Evolutionary conservation across 2,797 vertebrate genomes (phyloP).

Genomic region (Clarias laeviceps): DNA sequence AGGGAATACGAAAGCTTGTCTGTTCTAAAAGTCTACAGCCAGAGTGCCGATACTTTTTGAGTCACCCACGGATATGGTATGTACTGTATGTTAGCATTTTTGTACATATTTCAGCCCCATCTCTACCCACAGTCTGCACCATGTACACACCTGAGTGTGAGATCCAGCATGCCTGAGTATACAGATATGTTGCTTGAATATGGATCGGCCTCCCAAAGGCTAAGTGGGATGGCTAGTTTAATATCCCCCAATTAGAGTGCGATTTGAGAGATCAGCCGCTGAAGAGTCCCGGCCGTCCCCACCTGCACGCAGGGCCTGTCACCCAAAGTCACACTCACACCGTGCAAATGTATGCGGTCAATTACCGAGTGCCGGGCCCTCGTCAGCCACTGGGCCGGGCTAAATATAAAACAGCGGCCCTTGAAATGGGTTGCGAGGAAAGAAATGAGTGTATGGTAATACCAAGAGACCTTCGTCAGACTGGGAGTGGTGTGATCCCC

Average conservation of each 20-base stretch:
- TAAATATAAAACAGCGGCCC: slow-evolving; percentile 62
- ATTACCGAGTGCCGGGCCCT: slow-evolving; percentile 53
- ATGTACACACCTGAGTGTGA: slow-evolving; percentile 30
- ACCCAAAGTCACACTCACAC: slow-evolving; percentile 63
- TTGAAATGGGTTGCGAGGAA: slow-evolving; percentile 23
- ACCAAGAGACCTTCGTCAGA: slow-evolving; percentile 49
- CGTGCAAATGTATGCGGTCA: slow-evolving; percentile 59
- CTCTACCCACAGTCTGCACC: not conserved
- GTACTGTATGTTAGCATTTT: not conserved
- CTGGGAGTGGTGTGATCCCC: slow-evolving; percentile 50
- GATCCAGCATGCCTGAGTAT: slow-evolving; percentile 39
- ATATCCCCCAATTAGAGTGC: slow-evolving; percentile 76
- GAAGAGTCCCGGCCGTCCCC: slow-evolving; percentile 65
- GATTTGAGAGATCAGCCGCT: slow-evolving; percentile 70
- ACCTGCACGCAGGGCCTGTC: slow-evolving; percentile 63
- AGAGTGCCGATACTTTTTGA: too few species aligned
- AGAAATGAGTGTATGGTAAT: slow-evolving; percentile 52
- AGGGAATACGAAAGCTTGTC: too few species aligned
- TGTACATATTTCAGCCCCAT: slow-evolving; percentile 7
- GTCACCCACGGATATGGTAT: too few species aligned
- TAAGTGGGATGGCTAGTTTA: slow-evolving; percentile 74
- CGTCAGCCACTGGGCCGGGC: slow-evolving; percentile 39
- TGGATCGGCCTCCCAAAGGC: slow-evolving; percentile 75
- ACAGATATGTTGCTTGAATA: slow-evolving; percentile 72
- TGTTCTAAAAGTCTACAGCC: too few species aligned